Conservation (phyloP, 1,140 invertebrate species). For the Heterodera carotae region DNA sequence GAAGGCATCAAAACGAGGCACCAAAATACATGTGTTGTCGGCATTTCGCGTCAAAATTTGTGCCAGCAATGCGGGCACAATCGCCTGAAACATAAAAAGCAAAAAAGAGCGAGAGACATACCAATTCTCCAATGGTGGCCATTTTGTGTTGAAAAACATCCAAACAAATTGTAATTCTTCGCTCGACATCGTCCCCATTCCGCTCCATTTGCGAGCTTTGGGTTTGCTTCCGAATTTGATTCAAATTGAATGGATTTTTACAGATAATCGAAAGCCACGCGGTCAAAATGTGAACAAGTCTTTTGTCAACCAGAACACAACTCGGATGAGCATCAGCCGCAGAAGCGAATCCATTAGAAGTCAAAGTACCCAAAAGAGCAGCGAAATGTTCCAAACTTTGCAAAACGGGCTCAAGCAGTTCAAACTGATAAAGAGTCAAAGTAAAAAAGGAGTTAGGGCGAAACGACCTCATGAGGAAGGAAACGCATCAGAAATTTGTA, state of each 20-base stretch:
- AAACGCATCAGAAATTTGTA: conserved; percentile 38
- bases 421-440: conserved; percentile 19
- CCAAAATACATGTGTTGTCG: conserved; percentile 39
- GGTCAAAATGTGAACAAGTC: conserved; percentile 35
- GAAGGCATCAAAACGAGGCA: conserved; percentile 16
- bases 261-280: conserved; percentile 51
- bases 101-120: conserved; percentile 9
- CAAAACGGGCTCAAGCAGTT: conserved; percentile 30
- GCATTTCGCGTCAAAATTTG: conserved; percentile 51
- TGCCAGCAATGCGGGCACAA: conserved; percentile 45
- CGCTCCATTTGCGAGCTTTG: neutral
- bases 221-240: conserved; percentile 13
- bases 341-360: neutral
- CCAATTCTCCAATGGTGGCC: conserved; percentile 23
- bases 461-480: conserved; percentile 41
- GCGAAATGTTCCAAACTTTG: conserved; percentile 30
- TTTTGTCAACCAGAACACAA: conserved; percentile 6
- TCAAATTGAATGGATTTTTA: conserved; percentile 56
- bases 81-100: conserved; percentile 31
- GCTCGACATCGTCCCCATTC: neutral
- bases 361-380: conserved; percentile 1
- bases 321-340: too few relatives aligned
- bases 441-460: neutral
- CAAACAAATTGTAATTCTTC: conserved; percentile 6
- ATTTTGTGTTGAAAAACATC: conserved; percentile 17